Percentiles rank a stretch among this genome's conserved stretches.
These are phyloP conservation scores for Geophilus truncorum DNA, from an alignment of 2,888 invertebrate species.

Conservation along the genomic window DNA sequence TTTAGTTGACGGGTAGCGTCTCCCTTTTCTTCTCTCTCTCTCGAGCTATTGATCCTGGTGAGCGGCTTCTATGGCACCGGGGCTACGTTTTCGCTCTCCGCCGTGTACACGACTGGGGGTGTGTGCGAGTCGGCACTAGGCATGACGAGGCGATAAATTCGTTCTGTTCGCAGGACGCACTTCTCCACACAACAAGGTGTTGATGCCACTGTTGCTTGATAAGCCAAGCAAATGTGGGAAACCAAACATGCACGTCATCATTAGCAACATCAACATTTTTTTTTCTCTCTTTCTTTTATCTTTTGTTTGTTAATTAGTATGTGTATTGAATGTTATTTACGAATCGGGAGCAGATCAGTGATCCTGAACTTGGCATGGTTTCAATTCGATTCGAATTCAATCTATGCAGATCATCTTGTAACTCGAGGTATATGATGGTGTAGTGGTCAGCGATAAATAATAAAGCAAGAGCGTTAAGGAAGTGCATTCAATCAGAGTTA, in stretches of 20 bases:
- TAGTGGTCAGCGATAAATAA: too few relatives aligned
- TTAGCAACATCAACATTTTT: not conserved
- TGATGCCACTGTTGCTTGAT: not conserved
- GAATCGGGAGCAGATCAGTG: not conserved
- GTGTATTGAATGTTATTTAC: too few relatives aligned
- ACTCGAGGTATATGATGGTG: too few relatives aligned
- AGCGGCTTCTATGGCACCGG: not conserved
- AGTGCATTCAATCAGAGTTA: not conserved
- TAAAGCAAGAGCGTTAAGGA: not conserved
- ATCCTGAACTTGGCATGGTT: slow-evolving; percentile 15
- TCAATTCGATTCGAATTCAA: not conserved
- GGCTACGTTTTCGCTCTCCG: not conserved
- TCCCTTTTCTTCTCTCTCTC: not conserved
- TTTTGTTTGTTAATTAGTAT: too few relatives aligned
- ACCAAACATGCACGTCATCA: not conserved
- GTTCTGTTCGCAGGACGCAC: not conserved
- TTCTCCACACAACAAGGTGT: not conserved
- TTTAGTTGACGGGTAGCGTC: not conserved
- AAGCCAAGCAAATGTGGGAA: not conserved
- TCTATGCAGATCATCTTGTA: not conserved
- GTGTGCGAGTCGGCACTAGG: not conserved
- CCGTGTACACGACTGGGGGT: not conserved
- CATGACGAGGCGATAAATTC: not conserved
- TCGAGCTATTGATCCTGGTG: slow-evolving; percentile 14
- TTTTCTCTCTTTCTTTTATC: not conserved